Conservation (phyloP, 2,113 vertebrate species). For the Leptosomus discolor region DNA sequence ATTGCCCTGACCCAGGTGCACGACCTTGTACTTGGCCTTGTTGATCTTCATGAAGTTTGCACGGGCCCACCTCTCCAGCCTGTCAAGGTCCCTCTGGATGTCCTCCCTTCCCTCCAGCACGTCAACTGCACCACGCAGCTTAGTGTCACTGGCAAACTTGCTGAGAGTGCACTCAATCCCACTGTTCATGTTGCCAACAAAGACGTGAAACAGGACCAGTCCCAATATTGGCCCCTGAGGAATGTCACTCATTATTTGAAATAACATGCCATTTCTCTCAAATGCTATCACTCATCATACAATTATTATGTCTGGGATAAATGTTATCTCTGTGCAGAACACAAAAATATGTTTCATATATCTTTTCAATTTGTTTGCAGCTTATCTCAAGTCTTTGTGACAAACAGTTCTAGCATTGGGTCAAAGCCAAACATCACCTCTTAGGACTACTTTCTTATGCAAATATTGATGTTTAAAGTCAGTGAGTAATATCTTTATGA, state of each 20-base stretch:
- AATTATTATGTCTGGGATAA: neutral
- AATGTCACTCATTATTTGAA: neutral
- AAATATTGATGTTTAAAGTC: neutral
- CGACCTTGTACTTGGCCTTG: neutral
- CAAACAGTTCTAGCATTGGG: neutral
- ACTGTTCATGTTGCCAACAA: neutral
- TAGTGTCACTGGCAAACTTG: neutral
- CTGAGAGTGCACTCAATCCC: neutral
- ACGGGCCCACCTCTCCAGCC: neutral
- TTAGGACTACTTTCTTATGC: neutral
- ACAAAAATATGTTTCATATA: neutral
- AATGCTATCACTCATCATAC: neutral
- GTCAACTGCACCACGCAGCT: neutral
- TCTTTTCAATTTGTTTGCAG: neutral
- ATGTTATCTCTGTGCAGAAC: neutral
- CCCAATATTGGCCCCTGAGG: neutral
- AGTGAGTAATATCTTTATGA: neutral
- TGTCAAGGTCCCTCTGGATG: neutral
- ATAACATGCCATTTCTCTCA: neutral
- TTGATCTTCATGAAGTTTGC: neutral
- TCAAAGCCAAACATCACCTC: neutral
- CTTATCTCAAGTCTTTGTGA: neutral
- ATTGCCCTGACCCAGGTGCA: neutral
- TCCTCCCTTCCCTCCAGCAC: neutral
- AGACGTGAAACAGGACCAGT: neutral